phyloP scores from a whole-genome alignment of 2,888 invertebrate genomes.

The Stomorhina lunata region DNA sequence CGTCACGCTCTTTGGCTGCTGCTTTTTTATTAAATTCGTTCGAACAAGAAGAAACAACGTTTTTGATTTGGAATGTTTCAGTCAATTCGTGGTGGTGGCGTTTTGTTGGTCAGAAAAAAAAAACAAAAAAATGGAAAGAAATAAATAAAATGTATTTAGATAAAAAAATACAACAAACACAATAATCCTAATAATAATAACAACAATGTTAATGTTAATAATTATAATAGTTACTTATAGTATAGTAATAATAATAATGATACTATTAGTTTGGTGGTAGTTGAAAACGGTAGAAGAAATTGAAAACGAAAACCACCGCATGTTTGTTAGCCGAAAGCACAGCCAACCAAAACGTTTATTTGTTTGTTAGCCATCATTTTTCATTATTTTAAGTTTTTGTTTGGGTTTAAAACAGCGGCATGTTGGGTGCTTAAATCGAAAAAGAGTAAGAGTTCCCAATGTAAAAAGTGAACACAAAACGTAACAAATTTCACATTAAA shows the following conservation, averaged over 20 bases:
- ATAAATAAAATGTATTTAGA: conserved; percentile 38
- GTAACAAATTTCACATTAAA: conserved; percentile 62
- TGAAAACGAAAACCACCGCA: conserved; percentile 59
- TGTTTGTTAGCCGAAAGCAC: conserved; percentile 56
- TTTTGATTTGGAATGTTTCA: neutral
- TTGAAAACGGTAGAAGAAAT: conserved; percentile 36
- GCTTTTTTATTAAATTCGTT: conserved; percentile 31
- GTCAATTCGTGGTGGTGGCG: conserved; percentile 18
- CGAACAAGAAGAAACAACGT: no score
- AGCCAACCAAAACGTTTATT: conserved; percentile 58
- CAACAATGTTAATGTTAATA: conserved; percentile 41
- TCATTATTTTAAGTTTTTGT: conserved; percentile 9
- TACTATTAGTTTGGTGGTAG: neutral
- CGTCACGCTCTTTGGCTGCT: conserved; percentile 81
- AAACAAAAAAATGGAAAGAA: conserved; percentile 16
- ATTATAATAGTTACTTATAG: conserved; percentile 11
- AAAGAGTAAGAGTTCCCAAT: conserved; percentile 55
- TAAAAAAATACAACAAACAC: conserved; percentile 23
- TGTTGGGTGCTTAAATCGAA: conserved; percentile 21
- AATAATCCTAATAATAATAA: no score
- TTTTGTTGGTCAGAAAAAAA: neutral
- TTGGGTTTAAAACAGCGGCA: neutral
- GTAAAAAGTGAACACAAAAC: conserved; percentile 38
- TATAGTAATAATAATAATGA: conserved; percentile 4
- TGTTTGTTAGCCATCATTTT: conserved; percentile 47